phyloP scores from a whole-genome alignment of 2,888 invertebrate genomes.

The Microctonus hyperodae region DNA sequence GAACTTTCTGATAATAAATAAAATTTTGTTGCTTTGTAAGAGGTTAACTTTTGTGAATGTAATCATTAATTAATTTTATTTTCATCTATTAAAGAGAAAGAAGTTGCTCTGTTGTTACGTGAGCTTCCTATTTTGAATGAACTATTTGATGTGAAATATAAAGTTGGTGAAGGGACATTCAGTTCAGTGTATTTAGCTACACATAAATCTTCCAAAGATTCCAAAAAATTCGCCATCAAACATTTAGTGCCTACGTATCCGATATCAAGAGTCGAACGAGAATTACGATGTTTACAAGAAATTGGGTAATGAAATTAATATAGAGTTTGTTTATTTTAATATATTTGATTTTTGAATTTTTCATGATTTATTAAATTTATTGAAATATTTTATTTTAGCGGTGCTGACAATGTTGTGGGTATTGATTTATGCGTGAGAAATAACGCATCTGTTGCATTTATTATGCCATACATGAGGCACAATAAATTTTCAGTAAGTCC shows the following conservation, averaged over 20 bases:
- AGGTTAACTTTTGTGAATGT: constrained; percentile 15
- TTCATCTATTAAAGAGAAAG: constrained; percentile 35
- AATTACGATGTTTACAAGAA: constrained; percentile 78
- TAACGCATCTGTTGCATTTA: constrained; percentile 81
- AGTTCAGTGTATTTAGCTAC: constrained; percentile 85
- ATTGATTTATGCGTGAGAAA: constrained; percentile 80
- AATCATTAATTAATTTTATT: background rate
- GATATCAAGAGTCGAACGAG: constrained; percentile 81
- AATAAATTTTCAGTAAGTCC: constrained; percentile 75
- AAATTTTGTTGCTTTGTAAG: background rate
- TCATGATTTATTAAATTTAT: constrained; percentile 18
- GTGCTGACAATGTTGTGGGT: constrained; percentile 81
- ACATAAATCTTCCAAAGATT: constrained; percentile 64
- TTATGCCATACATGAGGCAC: constrained; percentile 90
- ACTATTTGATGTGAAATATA: constrained; percentile 73
- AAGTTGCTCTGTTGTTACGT: constrained; percentile 62
- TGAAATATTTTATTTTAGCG: constrained; percentile 67
- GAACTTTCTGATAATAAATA: background rate
- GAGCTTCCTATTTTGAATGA: constrained; percentile 71
- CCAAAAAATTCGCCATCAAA: constrained; percentile 79
- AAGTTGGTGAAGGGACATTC: constrained; percentile 86
- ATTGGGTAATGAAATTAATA: constrained; percentile 69
- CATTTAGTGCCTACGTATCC: constrained; percentile 88
- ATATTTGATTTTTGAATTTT: background rate
- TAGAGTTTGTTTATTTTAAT: constrained; percentile 36